Conservation (phyloP, 1,140 invertebrate genomes). For the Drosophila murphyi region DNA sequence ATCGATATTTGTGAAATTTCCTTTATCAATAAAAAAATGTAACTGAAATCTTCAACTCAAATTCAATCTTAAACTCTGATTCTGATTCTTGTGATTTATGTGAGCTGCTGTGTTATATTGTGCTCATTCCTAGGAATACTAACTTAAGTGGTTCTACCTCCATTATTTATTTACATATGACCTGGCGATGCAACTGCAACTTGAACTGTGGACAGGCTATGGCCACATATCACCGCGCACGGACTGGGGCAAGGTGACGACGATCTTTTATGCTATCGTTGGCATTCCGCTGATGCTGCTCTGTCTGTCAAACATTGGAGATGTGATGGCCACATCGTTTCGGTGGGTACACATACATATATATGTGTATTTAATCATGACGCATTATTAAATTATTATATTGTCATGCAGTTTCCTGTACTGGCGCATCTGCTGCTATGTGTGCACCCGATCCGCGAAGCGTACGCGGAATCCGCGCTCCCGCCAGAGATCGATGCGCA, state of each 20-base stretch:
- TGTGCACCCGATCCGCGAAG: slow-evolving; percentile 92
- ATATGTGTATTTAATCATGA: neutral
- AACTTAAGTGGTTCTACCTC: neutral
- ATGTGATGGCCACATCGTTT: slow-evolving; percentile 97
- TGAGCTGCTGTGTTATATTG: too few relatives aligned
- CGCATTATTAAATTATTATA: slow-evolving; percentile 5
- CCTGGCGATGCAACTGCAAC: neutral
- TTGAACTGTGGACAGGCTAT: slow-evolving; percentile 89
- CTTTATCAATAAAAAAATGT: too few relatives aligned
- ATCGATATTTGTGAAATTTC: too few relatives aligned
- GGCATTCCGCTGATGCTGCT: slow-evolving; percentile 97
- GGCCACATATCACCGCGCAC: slow-evolving; percentile 98
- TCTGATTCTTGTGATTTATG: too few relatives aligned
- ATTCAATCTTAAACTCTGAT: too few relatives aligned
- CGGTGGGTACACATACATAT: slow-evolving; percentile 85
- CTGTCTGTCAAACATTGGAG: slow-evolving; percentile 97
- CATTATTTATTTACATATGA: slow-evolving; percentile 14
- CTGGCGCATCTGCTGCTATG: slow-evolving; percentile 95
- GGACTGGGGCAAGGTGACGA: slow-evolving; percentile 95
- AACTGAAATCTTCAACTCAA: too few relatives aligned
- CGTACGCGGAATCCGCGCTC: slow-evolving; percentile 85
- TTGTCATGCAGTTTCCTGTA: slow-evolving; percentile 89
- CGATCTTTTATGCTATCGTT: slow-evolving; percentile 97
- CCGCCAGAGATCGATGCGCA: slow-evolving; percentile 57
- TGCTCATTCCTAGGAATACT: too few relatives aligned